phyloP scores from a whole-genome alignment of 2,113 vertebrate species.

The Atlantisia rogersi region DNA sequence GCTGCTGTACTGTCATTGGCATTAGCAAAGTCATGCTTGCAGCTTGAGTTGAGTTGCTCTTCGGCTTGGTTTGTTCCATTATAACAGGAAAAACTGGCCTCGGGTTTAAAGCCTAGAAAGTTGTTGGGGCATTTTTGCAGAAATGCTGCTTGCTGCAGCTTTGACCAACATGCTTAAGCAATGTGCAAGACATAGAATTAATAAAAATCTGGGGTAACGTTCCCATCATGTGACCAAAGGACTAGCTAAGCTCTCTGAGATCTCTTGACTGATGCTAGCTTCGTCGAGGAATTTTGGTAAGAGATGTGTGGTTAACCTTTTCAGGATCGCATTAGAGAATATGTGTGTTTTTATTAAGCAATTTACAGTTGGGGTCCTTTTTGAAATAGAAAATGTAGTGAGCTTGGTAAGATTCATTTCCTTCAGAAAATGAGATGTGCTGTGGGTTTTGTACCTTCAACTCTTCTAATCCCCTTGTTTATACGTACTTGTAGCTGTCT shows the following conservation, averaged over 20 bases:
- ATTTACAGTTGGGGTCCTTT: background rate
- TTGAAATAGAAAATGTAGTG: background rate
- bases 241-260: too few relatives aligned
- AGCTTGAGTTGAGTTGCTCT: background rate
- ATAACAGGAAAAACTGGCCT: background rate
- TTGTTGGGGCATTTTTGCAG: background rate
- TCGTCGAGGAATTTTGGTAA: background rate
- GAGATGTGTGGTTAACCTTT: background rate
- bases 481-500: background rate
- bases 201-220: background rate
- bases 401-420: background rate
- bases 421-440: background rate
- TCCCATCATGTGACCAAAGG: fast-evolving
- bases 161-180: background rate
- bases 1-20: background rate
- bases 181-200: background rate
- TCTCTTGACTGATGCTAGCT: background rate
- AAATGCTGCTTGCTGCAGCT: background rate
- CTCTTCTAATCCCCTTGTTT: background rate
- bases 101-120: background rate
- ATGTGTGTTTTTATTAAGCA: background rate
- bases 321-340: background rate
- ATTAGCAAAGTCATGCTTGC: background rate
- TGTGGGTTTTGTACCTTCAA: background rate
- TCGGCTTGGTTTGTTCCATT: background rate